Evolutionary conservation across 2,797 vertebrate species (phyloP), one percentile per base, ranked within the genome.

Genomic region (Bryconaethiops microstoma): DNA sequence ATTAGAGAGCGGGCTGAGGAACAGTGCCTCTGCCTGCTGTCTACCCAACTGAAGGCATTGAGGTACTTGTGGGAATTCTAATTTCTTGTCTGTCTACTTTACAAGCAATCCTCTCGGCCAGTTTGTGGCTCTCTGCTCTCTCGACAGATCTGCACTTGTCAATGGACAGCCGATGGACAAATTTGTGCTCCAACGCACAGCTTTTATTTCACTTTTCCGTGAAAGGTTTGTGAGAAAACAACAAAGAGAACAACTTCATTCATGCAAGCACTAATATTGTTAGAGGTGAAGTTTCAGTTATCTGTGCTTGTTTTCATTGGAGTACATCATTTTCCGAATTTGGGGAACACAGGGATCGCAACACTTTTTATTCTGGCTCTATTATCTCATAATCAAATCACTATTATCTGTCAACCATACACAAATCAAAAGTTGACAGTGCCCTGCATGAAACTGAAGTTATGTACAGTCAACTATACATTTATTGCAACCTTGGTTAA

Each of bases 11-110:
- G 59, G 52, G 17, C 13, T 45, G 21, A 67, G 70, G 23, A 79
- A 70, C 70, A 63, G n/a, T 42, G 78, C 62, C 75, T 54, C 50
- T 54, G 63, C 63, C 63, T 23, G 63, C 63, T 77, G 75, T 77
- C 71, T 80, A 63, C 48, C 16, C 48, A 54, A 19, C 12, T 59
- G 54, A 80, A 21, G 57, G 59, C 13, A 21, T 25, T 48, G 9
- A 25, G 0, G 12, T 42, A 29, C 77, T 72, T 45, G 5, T 8
- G 21, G 77, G 69, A 79, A 80, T 74, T 59, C 21, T 63, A 39
- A 45, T 69, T 68, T 60, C 48, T 75, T 35, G 73, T 60, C 23
- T 74, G 16, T 21, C 35, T 42, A 45, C 55, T 68, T 67, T 54
- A 48, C 52, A 35, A 35, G 50, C 17, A n/a, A 19, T 40, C 71